phyloP scores from a whole-genome alignment of 2,888 invertebrate species.

The Agrochola lota region DNA sequence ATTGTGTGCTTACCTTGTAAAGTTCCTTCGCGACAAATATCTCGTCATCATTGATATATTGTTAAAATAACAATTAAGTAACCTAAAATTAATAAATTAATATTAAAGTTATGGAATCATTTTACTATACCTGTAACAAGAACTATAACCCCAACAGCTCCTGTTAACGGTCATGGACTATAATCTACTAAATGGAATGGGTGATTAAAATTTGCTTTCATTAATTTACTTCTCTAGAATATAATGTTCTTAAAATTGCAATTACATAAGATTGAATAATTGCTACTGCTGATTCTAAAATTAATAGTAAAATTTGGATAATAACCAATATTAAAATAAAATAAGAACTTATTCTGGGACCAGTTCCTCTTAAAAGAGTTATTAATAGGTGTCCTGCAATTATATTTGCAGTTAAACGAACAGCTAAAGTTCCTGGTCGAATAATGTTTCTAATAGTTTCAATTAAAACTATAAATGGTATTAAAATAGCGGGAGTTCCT shows the following conservation, averaged over 20 bases:
- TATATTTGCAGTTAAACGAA: constrained; percentile 94
- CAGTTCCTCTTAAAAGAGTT: constrained; percentile 89
- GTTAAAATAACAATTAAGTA: constrained; percentile 86
- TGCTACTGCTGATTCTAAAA: constrained; percentile 91
- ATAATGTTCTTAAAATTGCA: constrained; percentile 91
- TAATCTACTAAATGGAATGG: constrained; percentile 92
- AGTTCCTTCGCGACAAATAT: constrained; percentile 92
- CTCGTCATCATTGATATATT: constrained; percentile 93
- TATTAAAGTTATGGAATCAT: constrained; percentile 91
- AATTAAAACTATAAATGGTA: constrained; percentile 94
- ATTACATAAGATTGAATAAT: constrained; percentile 93
- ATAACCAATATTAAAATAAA: constrained; percentile 81
- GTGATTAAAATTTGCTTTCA: constrained; percentile 90
- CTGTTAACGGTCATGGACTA: constrained; percentile 92
- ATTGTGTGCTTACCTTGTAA: constrained; percentile 92
- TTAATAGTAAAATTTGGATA: constrained; percentile 88
- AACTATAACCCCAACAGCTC: constrained; percentile 90
- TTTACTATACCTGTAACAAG: constrained; percentile 90
- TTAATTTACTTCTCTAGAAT: constrained; percentile 92
- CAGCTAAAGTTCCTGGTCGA: constrained; percentile 92
- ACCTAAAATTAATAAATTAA: constrained; percentile 89
- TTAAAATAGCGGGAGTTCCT: constrained; percentile 91
- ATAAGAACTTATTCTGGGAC: constrained; percentile 71
- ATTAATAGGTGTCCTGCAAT: constrained; percentile 93
- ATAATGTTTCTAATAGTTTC: constrained; percentile 94